Evolutionary conservation across 2,113 vertebrate genomes (phyloP).

Genomic region (Carassius carassius): DNA sequence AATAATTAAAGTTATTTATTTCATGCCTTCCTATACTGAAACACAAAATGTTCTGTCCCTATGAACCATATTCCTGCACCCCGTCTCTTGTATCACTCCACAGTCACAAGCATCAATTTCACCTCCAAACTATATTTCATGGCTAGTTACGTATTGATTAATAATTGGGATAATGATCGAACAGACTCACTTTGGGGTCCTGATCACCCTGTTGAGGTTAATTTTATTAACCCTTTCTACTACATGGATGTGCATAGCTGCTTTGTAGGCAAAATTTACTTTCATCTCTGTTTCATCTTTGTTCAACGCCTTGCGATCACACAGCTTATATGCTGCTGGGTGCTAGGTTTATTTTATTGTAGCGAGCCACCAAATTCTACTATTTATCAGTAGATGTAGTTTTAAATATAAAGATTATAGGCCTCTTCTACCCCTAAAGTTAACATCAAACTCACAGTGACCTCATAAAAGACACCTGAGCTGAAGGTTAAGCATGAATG

Average conservation of each 20-base stretch:
- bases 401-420: neutral
- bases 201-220: neutral
- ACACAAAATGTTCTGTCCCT: too few species aligned
- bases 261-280: neutral
- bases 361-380: neutral
- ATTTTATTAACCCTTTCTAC: neutral
- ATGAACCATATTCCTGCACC: neutral
- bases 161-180: neutral
- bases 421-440: neutral
- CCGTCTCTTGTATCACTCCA: neutral
- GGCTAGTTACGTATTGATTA: neutral
- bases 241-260: neutral
- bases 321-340: neutral
- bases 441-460: neutral
- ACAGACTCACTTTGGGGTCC: neutral
- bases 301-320: neutral
- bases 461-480: slow-evolving; percentile 63
- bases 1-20: too few species aligned
- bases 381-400: neutral
- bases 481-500: slow-evolving; percentile 67
- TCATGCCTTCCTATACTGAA: too few species aligned
- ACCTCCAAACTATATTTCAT: neutral
- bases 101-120: too few species aligned
- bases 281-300: neutral
- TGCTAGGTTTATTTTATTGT: neutral